A percentile compares a stretch with the other conserved stretches of the same genome.
These are phyloP conservation scores for Agelastica alni DNA, from an alignment of 2,888 invertebrate genomes.

Conservation along the genomic window DNA sequence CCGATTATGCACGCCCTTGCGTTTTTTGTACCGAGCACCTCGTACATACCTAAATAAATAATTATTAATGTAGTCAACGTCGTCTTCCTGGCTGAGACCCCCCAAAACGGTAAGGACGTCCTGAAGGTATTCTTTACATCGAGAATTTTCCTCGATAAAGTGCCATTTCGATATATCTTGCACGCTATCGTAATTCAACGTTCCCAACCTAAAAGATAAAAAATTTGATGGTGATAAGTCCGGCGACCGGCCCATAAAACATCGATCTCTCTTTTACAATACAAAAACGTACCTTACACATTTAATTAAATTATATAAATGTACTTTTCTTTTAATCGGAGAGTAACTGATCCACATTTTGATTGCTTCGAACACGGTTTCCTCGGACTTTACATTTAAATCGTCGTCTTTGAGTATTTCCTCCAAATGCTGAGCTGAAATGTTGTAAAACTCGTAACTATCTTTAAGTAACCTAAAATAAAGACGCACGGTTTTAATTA, in stretches of 20 bases:
- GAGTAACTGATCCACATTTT: slow-evolving; percentile 72
- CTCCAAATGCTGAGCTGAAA: slow-evolving; percentile 65
- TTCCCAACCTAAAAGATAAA: slow-evolving; percentile 63
- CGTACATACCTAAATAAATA: slow-evolving; percentile 37
- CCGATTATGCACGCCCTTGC: too few relatives aligned
- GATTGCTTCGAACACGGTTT: slow-evolving; percentile 74
- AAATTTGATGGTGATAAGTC: too few relatives aligned
- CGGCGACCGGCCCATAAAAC: too few relatives aligned
- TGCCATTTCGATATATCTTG: slow-evolving; percentile 41
- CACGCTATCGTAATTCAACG: slow-evolving; percentile 54
- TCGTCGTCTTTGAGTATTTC: slow-evolving; percentile 71
- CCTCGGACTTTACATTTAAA: slow-evolving; percentile 73
- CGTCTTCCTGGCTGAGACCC: slow-evolving; percentile 33
- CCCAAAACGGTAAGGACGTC: slow-evolving; percentile 39
- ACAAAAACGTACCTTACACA: slow-evolving; percentile 52
- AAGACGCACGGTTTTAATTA: too few relatives aligned
- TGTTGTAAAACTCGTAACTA: slow-evolving; percentile 67
- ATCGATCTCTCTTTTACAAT: too few relatives aligned
- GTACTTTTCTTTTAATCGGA: slow-evolving; percentile 59
- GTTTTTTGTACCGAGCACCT: too few relatives aligned
- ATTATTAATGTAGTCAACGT: slow-evolving; percentile 33
- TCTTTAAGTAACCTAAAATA: slow-evolving; percentile 59
- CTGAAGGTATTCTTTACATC: slow-evolving; percentile 46
- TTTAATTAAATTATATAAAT: slow-evolving; percentile 63
- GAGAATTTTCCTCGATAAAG: slow-evolving; percentile 40